phyloP scores from a whole-genome alignment of 2,113 vertebrate species.

The Apodemus sylvaticus region DNA sequence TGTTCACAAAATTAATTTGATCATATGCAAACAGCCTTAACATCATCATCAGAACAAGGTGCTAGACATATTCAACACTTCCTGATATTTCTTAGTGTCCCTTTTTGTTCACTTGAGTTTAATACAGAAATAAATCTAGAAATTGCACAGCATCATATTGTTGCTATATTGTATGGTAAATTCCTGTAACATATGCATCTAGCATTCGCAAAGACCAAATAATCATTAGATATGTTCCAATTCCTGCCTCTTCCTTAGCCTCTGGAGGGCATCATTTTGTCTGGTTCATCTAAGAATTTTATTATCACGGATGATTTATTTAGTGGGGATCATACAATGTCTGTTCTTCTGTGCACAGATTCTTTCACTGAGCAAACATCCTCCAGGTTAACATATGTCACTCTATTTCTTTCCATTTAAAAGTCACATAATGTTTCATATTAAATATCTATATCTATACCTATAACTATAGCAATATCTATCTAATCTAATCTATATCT shows the following conservation, averaged over 20 bases:
- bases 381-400: neutral
- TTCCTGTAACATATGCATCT: neutral
- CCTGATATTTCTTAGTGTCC: neutral
- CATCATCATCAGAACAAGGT: neutral
- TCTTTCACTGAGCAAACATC: neutral
- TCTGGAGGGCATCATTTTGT: neutral
- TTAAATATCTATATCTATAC: neutral
- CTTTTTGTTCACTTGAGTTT: neutral
- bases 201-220: neutral
- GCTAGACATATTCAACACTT: neutral
- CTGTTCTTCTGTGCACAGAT: neutral
- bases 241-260: neutral
- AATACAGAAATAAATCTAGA: neutral
- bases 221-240: neutral
- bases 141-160: neutral
- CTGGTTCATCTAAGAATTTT: neutral
- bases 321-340: neutral
- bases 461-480: too few species aligned
- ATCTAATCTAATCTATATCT: too few species aligned
- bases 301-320: neutral
- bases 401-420: neutral
- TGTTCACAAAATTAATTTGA: neutral
- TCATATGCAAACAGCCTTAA: neutral
- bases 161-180: neutral
- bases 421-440: neutral